Percentiles rank a stretch among this genome's conserved stretches.
These are phyloP conservation scores for Platorchestia sp. DNA, from an alignment of 1,140 invertebrate genomes.

Conservation along the genomic window DNA sequence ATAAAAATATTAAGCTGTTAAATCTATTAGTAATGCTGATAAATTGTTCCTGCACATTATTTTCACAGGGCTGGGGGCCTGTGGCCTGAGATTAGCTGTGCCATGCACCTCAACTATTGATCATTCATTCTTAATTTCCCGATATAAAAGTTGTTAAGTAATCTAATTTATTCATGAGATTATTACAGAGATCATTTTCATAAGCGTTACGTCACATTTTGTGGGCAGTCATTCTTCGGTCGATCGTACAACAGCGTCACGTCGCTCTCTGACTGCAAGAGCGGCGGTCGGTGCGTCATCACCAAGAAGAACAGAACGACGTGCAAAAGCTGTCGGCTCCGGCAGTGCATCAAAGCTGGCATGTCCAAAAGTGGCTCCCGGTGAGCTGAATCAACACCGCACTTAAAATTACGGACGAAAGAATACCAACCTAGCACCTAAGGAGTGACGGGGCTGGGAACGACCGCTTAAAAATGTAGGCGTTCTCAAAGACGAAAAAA, in stretches of 20 bases:
- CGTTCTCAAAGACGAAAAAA: neutral
- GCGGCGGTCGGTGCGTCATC: slow-evolving; percentile 93
- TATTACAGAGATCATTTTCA: neutral
- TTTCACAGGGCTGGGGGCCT: neutral
- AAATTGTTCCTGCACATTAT: neutral
- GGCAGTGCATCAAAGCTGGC: slow-evolving; percentile 92
- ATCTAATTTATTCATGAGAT: neutral
- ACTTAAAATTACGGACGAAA: neutral
- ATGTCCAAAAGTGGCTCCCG: slow-evolving; percentile 90
- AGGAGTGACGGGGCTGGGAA: neutral
- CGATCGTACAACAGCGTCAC: slow-evolving; percentile 94
- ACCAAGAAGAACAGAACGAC: slow-evolving; percentile 96
- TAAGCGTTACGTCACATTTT: neutral
- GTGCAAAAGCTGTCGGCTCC: slow-evolving; percentile 94
- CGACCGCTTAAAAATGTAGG: neutral
- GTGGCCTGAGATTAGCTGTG: no score
- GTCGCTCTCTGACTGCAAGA: slow-evolving; percentile 92
- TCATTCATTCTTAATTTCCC: neutral
- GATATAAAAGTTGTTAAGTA: neutral
- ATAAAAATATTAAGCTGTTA: neutral
- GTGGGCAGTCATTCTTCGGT: slow-evolving; percentile 82
- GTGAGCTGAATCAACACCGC: slow-evolving; percentile 55
- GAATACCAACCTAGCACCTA: neutral
- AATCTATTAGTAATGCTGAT: neutral
- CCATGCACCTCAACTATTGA: no score